These are phyloP conservation scores for Dipodomys spectabilis DNA, from an alignment of 2,113 vertebrate genomes.

Conservation along the genomic window DNA sequence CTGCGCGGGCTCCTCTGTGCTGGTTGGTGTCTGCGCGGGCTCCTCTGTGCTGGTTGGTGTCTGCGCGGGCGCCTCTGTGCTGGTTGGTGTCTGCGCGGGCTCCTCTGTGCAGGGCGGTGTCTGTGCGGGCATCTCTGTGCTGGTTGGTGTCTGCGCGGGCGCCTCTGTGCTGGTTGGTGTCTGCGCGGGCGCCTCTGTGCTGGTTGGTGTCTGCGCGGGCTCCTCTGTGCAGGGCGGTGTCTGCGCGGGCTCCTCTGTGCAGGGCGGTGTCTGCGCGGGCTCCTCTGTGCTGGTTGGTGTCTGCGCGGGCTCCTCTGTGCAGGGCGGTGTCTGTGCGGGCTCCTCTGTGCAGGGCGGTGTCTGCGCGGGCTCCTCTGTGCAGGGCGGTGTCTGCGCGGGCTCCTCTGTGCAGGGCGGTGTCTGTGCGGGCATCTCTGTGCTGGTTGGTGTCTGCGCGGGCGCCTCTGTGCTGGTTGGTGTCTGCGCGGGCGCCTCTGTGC, in stretches of 20 bases:
- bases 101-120: no score
- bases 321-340: slow-evolving; percentile 51
- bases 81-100: neutral
- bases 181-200: slow-evolving; percentile 58
- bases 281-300: no score
- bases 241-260: slow-evolving; percentile 52
- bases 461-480: neutral
- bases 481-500: slow-evolving; percentile 58
- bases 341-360: slow-evolving; percentile 51
- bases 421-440: slow-evolving; percentile 28
- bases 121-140: no score
- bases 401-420: neutral
- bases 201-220: slow-evolving; percentile 48
- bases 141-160: neutral
- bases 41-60: no score
- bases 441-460: no score
- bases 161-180: no score
- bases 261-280: neutral
- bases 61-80: no score
- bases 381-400: slow-evolving; percentile 34
- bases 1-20: slow-evolving; percentile 37
- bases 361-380: slow-evolving; percentile 37
- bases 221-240: neutral
- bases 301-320: no score
- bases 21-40: slow-evolving; percentile 24